Evolutionary conservation across 2,797 vertebrate species (phyloP).

Genomic region (Varecia variegata): DNA sequence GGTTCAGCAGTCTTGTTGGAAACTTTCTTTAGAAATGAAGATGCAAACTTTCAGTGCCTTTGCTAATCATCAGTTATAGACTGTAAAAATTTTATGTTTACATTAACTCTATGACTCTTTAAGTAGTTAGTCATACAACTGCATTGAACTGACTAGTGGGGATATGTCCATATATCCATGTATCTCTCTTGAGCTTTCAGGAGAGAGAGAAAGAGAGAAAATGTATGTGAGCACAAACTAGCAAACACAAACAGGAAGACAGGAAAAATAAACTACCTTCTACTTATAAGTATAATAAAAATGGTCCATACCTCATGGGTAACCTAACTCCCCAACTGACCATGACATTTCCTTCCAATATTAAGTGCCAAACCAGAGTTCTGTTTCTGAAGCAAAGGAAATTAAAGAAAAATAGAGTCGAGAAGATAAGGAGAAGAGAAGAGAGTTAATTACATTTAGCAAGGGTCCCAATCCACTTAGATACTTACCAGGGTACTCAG

Average conservation of each 20-base stretch:
- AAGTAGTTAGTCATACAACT: conserved; percentile 9
- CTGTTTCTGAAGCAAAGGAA: conserved; percentile 41
- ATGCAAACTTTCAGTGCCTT: background rate
- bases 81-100: background rate
- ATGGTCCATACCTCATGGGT: background rate
- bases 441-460: conserved; percentile 66
- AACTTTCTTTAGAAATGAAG: background rate
- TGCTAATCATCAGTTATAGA: background rate
- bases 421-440: background rate
- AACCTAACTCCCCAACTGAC: background rate
- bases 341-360: conserved; percentile 35
- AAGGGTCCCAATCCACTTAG: conserved; percentile 47
- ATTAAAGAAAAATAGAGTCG: conserved; percentile 41
- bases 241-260: background rate
- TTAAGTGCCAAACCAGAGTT: conserved; percentile 1
- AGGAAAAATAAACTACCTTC: background rate
- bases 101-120: background rate
- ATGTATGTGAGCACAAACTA: background rate
- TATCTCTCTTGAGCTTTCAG: background rate
- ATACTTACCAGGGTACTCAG: conserved; percentile 35
- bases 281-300: background rate
- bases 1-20: background rate
- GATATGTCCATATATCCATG: background rate
- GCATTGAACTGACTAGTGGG: background rate
- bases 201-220: background rate